Evolutionary conservation across 2,797 vertebrate genomes (phyloP).

Genomic region (Sorex maritimensis): DNA sequence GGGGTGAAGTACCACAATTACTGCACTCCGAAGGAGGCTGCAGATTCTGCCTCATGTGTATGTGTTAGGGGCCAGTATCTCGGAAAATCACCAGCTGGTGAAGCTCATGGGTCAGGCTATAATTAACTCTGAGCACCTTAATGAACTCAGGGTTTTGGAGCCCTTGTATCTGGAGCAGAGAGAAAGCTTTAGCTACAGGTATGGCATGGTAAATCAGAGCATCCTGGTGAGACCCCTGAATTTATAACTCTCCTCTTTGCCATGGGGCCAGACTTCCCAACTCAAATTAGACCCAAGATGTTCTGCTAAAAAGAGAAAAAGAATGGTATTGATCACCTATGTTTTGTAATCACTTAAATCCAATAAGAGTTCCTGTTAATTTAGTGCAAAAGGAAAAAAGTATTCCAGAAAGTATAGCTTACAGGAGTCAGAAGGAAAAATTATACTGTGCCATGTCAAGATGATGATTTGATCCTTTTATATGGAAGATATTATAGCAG

Average conservation of each 20-base stretch:
- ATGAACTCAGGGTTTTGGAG: not conserved
- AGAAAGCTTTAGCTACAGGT: not conserved
- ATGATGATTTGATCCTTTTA: conserved; percentile 35
- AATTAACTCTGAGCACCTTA: not conserved
- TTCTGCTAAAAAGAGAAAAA: conserved; percentile 44
- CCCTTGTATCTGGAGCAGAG: not conserved
- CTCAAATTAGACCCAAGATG: conserved; percentile 9
- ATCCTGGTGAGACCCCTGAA: not conserved
- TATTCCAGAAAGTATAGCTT: conserved; percentile 52
- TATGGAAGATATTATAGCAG: conserved; percentile 47
- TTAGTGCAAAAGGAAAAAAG: conserved; percentile 41
- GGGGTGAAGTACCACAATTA: not conserved
- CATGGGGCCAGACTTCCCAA: not conserved
- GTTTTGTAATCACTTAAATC: conserved; percentile 63
- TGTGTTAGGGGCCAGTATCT: not conserved
- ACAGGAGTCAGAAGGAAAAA: conserved; percentile 63
- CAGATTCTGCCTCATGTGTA: not conserved
- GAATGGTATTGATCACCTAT: not conserved
- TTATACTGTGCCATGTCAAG: not conserved
- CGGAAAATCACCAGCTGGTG: not conserved
- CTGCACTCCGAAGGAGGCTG: not conserved
- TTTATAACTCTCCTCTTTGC: conserved; percentile 1
- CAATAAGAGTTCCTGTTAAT: conserved; percentile 61
- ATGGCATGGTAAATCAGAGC: not conserved
- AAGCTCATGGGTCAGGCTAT: not conserved